Evolutionary conservation across 2,888 invertebrate species (phyloP).

Genomic region (Timandra comae): DNA sequence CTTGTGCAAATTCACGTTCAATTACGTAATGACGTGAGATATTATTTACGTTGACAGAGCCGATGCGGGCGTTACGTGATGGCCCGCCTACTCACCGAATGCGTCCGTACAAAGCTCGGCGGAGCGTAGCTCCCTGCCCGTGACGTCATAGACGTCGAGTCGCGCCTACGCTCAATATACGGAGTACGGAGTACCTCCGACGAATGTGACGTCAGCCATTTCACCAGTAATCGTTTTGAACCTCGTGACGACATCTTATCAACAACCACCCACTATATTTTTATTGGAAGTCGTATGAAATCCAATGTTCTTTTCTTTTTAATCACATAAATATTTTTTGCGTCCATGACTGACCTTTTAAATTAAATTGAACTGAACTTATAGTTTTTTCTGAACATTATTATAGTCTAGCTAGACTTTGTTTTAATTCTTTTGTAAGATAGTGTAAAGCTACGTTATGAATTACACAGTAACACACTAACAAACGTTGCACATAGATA

Average conservation of each 20-base stretch:
- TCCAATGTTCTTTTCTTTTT: too few relatives aligned
- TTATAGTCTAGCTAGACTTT: too few relatives aligned
- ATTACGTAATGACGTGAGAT: slow-evolving; percentile 55
- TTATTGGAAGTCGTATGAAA: too few relatives aligned
- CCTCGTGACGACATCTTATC: slow-evolving; percentile 51
- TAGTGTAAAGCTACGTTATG: too few relatives aligned
- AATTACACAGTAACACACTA: slow-evolving; percentile 16
- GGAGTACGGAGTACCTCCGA: slow-evolving; percentile 37
- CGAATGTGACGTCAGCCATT: slow-evolving; percentile 51
- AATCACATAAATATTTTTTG: too few relatives aligned
- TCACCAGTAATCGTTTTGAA: slow-evolving; percentile 31
- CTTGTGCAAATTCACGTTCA: slow-evolving; percentile 69
- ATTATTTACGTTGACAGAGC: slow-evolving; percentile 53
- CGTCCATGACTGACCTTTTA: too few relatives aligned
- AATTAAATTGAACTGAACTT: too few relatives aligned
- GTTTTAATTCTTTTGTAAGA: too few relatives aligned
- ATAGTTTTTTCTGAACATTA: too few relatives aligned
- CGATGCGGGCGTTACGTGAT: slow-evolving; percentile 37
- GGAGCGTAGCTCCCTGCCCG: slow-evolving; percentile 48
- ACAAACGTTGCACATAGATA: too few relatives aligned
- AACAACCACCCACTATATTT: too few relatives aligned
- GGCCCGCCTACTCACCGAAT: slow-evolving; percentile 30
- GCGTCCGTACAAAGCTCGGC: slow-evolving; percentile 4
- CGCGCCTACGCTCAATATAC: slow-evolving; percentile 51
- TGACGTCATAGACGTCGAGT: slow-evolving; percentile 60